These are phyloP conservation scores for Labia minor DNA, from an alignment of 2,888 invertebrate genomes.

Conservation along the genomic window DNA sequence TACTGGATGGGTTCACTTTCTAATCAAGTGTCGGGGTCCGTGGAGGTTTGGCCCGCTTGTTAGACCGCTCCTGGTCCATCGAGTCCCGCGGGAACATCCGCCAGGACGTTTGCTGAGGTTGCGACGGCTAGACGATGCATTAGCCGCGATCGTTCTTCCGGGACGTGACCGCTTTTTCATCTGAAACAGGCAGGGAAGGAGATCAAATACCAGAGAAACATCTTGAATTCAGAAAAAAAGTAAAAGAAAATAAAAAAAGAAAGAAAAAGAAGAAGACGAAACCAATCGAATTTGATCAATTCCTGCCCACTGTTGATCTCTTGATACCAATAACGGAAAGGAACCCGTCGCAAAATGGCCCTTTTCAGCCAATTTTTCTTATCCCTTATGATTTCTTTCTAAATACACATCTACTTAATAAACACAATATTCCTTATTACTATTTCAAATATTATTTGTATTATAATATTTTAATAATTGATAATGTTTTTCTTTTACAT, in stretches of 20 bases:
- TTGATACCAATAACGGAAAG: neutral
- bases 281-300: neutral
- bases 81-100: constrained; percentile 1
- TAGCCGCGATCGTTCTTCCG: neutral
- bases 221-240: neutral
- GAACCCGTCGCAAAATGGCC: too few species aligned
- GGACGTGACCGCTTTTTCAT: neutral
- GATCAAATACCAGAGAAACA: too few species aligned
- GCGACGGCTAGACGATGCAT: neutral
- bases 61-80: neutral
- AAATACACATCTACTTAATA: too few species aligned
- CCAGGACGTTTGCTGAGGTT: constrained; percentile 6
- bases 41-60: neutral
- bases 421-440: too few species aligned
- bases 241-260: too few species aligned
- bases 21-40: neutral
- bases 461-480: too few species aligned
- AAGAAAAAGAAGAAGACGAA: neutral
- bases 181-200: neutral
- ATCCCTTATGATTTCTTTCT: too few species aligned
- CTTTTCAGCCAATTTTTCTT: too few species aligned
- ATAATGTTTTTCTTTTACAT: too few species aligned
- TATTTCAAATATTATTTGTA: too few species aligned
- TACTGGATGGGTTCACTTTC: neutral
- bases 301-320: neutral